Conservation (phyloP, 2,113 vertebrate genomes). For the Epinephelus cyanopodus region DNA sequence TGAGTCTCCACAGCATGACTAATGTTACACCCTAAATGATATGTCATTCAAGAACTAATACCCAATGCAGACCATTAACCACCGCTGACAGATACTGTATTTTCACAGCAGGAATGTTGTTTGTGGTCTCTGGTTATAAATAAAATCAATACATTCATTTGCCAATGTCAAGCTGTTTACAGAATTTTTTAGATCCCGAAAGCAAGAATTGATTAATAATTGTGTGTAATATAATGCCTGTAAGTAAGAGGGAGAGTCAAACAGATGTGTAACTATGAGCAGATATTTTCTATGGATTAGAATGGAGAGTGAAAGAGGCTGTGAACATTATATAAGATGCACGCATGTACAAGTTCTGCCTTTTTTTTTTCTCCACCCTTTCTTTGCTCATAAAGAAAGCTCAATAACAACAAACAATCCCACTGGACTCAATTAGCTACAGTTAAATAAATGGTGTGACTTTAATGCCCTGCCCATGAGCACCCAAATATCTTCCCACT, state of each 20-base stretch:
- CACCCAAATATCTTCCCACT: constrained; percentile 35
- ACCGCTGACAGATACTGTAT: constrained; percentile 21
- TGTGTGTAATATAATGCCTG: background rate
- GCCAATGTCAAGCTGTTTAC: background rate
- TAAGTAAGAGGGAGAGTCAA: background rate
- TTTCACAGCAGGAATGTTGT: constrained; percentile 1
- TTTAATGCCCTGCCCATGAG: constrained; percentile 65
- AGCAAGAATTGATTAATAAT: background rate
- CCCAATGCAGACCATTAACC: constrained; percentile 38
- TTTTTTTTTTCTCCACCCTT: background rate
- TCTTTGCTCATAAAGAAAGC: constrained; percentile 58
- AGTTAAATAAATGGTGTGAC: constrained; percentile 77
- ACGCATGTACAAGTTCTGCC: background rate
- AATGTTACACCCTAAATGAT: constrained; percentile 32
- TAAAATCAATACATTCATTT: constrained; percentile 35
- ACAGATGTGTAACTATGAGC: background rate
- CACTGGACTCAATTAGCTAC: constrained; percentile 86
- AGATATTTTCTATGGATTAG: background rate
- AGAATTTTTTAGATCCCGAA: background rate
- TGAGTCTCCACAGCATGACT: constrained; percentile 8
- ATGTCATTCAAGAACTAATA: constrained; percentile 37
- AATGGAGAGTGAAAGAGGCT: background rate
- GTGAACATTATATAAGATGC: constrained; percentile 15
- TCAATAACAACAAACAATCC: constrained; percentile 75
- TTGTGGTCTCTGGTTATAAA: constrained; percentile 33